Conservation (phyloP, 2,113 vertebrate species). For the Epinephelus lanceolatus region DNA sequence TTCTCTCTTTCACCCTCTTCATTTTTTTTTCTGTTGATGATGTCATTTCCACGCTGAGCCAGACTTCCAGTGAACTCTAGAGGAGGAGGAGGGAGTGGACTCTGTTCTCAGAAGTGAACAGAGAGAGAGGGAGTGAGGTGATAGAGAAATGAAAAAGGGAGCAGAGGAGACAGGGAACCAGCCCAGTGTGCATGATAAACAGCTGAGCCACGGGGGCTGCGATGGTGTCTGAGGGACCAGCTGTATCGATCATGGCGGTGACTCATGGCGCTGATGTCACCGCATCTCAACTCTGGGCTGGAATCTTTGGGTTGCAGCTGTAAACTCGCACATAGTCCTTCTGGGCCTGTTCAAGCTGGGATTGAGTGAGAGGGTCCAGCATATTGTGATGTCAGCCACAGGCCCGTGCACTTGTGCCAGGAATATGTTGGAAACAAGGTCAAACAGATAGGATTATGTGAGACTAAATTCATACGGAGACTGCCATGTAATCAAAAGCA, state of each 20-base stretch:
- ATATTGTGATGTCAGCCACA: slow-evolving; percentile 23
- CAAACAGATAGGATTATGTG: slow-evolving; percentile 37
- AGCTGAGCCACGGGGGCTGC: slow-evolving; percentile 30
- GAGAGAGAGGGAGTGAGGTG: not conserved
- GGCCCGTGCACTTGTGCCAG: slow-evolving; percentile 16
- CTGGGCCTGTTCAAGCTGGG: slow-evolving; percentile 29
- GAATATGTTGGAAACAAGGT: slow-evolving; percentile 35
- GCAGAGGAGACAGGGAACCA: slow-evolving; percentile 24
- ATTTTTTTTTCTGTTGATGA: slow-evolving; percentile 57
- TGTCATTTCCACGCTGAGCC: slow-evolving; percentile 61
- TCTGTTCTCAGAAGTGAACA: slow-evolving; percentile 38
- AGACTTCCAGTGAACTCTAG: slow-evolving; percentile 48
- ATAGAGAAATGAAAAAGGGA: slow-evolving; percentile 20
- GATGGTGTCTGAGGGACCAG: slow-evolving; percentile 42
- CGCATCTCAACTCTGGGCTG: slow-evolving; percentile 23
- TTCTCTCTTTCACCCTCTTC: slow-evolving; percentile 36
- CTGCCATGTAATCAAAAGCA: slow-evolving; percentile 33
- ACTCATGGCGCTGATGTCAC: slow-evolving; percentile 58
- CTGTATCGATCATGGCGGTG: slow-evolving; percentile 60
- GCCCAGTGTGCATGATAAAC: slow-evolving; percentile 41
- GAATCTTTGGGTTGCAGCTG: slow-evolving; percentile 43
- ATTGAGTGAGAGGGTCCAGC: slow-evolving; percentile 20
- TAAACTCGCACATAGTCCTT: slow-evolving; percentile 47
- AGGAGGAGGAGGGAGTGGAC: not conserved
- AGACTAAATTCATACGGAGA: slow-evolving; percentile 21